These are phyloP conservation scores for Mamestra brassicae DNA, from an alignment of 2,888 invertebrate genomes.

Conservation along the genomic window DNA sequence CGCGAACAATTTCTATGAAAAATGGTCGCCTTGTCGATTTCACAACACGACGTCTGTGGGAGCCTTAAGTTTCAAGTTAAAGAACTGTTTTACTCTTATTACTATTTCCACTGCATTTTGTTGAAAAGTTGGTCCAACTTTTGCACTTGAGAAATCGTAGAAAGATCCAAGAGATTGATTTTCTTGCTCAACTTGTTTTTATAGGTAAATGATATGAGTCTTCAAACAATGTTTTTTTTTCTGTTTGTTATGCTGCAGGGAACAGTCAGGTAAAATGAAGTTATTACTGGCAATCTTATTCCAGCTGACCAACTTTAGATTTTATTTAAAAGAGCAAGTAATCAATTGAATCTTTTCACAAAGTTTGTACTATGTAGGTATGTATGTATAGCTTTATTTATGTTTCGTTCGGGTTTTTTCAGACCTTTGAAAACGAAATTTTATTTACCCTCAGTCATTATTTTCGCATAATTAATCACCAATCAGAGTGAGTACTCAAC, in stretches of 20 bases:
- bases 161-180: background rate
- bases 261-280: background rate
- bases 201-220: background rate
- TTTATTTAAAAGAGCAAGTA: constrained; percentile 8
- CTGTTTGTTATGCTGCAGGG: background rate
- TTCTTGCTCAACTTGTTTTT: background rate
- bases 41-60: background rate
- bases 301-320: background rate
- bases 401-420: background rate
- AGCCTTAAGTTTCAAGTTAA: background rate
- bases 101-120: background rate
- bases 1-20: too few species aligned
- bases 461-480: constrained; percentile 19
- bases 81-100: background rate
- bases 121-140: background rate
- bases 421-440: constrained; percentile 11
- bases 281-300: background rate
- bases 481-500: constrained; percentile 20
- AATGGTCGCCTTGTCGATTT: too few species aligned
- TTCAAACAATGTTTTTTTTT: constrained; percentile 7
- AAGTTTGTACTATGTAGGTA: background rate
- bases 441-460: constrained; percentile 19
- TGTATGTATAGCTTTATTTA: background rate
- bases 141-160: background rate
- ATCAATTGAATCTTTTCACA: constrained; percentile 1